A percentile compares a stretch with the other conserved stretches of the same genome.
These are phyloP conservation scores for Heterotis niloticus DNA, from an alignment of 2,113 vertebrate genomes.

Conservation along the genomic window DNA sequence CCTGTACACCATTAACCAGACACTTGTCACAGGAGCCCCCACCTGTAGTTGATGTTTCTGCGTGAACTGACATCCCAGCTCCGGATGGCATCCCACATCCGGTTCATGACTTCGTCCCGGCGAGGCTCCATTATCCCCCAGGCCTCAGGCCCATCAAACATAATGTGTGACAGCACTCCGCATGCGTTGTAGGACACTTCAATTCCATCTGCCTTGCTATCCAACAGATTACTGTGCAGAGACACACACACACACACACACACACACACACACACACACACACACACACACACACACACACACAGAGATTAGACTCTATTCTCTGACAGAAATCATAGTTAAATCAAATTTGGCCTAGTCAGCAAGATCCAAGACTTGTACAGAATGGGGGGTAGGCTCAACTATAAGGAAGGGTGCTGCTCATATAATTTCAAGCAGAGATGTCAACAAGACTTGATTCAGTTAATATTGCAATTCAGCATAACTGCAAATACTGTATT, in stretches of 20 bases:
- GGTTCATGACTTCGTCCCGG: constrained; percentile 82
- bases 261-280: neutral
- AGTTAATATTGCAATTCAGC: too few species aligned
- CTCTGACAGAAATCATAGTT: too few species aligned
- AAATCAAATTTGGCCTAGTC: too few species aligned
- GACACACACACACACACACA: constrained; percentile 10
- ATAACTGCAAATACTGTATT: too few species aligned
- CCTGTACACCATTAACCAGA: neutral
- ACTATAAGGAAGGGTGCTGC: too few species aligned
- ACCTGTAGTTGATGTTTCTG: constrained; percentile 99
- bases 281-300: neutral
- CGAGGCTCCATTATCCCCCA: constrained; percentile 83
- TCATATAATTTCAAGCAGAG: too few species aligned
- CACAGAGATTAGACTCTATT: neutral
- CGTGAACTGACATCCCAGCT: constrained; percentile 95
- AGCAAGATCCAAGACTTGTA: too few species aligned
- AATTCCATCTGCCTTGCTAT: constrained; percentile 94
- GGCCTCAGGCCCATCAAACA: constrained; percentile 87
- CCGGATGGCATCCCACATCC: constrained; percentile 95
- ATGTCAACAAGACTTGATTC: too few species aligned
- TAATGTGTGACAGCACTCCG: constrained; percentile 93
- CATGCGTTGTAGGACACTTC: constrained; percentile 98
- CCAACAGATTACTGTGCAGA: constrained; percentile 78
- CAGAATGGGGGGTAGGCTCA: too few species aligned
- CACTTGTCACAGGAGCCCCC: neutral